Conservation (phyloP, 1,140 invertebrate species). For the Planococcus citri region DNA sequence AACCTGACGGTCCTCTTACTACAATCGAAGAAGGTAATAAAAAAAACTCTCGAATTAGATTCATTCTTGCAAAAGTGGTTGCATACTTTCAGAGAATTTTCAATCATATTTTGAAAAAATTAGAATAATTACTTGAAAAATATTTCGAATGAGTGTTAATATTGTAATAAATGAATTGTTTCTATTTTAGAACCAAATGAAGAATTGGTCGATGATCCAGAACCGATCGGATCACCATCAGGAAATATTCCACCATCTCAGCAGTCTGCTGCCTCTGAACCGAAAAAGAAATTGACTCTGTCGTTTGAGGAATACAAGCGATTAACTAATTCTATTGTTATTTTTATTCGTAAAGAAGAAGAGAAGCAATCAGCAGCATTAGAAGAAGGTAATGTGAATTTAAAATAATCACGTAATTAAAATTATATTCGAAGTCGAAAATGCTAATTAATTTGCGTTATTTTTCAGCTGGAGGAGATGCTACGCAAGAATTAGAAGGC, state of each 20-base stretch:
- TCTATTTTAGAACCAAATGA: neutral
- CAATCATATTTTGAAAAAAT: no score
- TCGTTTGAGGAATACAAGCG: conserved; percentile 90
- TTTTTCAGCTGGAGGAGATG: conserved; percentile 28
- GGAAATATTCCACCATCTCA: conserved; percentile 25
- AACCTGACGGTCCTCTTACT: conserved; percentile 33
- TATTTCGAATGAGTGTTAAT: no score
- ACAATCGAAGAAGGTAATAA: conserved; percentile 13
- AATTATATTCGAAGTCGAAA: no score
- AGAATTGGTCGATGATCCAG: no score
- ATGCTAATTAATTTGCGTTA: conserved; percentile 10
- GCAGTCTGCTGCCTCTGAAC: conserved; percentile 31
- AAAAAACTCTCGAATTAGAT: neutral
- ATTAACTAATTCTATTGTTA: conserved; percentile 79
- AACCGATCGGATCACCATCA: no score
- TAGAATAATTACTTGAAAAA: no score
- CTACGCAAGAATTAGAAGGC: conserved; percentile 47
- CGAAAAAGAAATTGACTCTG: conserved; percentile 66
- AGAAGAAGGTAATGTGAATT: conserved; percentile 25
- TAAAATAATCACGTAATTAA: neutral
- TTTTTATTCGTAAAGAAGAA: conserved; percentile 79
- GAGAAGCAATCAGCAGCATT: conserved; percentile 39
- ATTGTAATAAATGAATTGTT: no score
- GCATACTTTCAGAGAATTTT: no score
- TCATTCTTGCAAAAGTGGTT: no score